Base-by-base conservation (phyloP, 2,888 invertebrate species). In the Brenthis hecate region DNA sequence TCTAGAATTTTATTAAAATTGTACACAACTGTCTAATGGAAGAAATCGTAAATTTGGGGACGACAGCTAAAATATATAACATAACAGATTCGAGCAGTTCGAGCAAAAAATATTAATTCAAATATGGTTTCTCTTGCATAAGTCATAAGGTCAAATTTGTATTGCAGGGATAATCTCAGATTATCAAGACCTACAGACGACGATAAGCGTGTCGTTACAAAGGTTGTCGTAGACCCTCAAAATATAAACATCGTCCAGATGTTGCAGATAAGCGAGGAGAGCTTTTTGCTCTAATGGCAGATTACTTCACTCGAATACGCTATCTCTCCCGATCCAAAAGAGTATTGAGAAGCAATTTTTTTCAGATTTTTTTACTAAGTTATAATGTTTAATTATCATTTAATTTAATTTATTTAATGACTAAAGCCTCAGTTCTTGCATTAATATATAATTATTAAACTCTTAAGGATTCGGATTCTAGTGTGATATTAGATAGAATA, bases 171-270 rank as follows among this genome's bases (percentile, higher is more conserved):
- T 62, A 69, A 71, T 68, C 53, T 58, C 66, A 72, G 86, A 89
- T 89, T 88, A 89, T 86, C 87, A 87, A 89, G 88, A 88, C 87
- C 88, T 83, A 86, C 85, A 86, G 85, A 84, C 82, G 77, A 85
- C 81, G 88, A 90, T 91, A 89, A 91, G 88, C 80, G 82, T 82
- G 87, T 90, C 91, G 87, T 92, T 91, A 92, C 82, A 89, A 86
- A 91, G 91, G 92, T 89, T 89, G 88, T 86, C 85, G 85, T 84
- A 80, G 87, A 85, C 88, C 89, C 89, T 89, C 87, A 86, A 90
- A 91, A 89, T 91, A 91, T 91, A 90, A 91, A 91, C 91, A 90
- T 88, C 85, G 86, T 82, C 86, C 92, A 92, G 91, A 91, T 92
- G 92, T 89, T 80, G 83, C 85, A 89, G 92, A 92, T 91, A 91